A percentile compares a stretch with the other conserved stretches of the same genome.
These are phyloP conservation scores for Corythornis madagascariensis DNA, from an alignment of 2,113 vertebrate genomes.

Conservation along the genomic window DNA sequence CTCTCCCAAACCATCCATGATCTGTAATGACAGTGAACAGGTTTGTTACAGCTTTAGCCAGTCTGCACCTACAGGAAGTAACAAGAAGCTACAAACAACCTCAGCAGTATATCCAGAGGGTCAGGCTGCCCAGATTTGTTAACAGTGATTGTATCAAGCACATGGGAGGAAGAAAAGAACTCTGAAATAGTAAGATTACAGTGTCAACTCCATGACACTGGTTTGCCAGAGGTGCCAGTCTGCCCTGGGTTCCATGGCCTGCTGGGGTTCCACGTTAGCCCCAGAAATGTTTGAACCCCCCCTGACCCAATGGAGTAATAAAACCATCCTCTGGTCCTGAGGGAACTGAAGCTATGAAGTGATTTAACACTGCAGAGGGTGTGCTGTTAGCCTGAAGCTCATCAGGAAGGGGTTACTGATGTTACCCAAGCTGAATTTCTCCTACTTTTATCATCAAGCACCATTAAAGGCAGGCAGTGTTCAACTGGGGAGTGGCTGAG, in stretches of 20 bases:
- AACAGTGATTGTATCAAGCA: not conserved
- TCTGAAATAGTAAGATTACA: not conserved
- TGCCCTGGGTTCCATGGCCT: not conserved
- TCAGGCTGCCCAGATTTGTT: not conserved
- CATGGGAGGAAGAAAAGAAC: not conserved
- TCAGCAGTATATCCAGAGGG: not conserved
- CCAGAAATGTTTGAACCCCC: not conserved
- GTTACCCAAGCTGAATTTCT: not conserved
- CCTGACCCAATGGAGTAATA: not conserved
- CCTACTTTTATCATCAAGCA: not conserved
- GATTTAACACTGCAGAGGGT: not conserved
- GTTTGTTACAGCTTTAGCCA: not conserved
- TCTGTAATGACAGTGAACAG: constrained; percentile 73
- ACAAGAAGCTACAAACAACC: not conserved
- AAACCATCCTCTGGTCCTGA: fast-evolving
- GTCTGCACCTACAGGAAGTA: not conserved
- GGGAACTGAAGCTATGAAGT: not conserved
- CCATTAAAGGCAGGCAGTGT: not conserved
- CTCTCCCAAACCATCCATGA: constrained; percentile 92
- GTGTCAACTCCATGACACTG: not conserved
- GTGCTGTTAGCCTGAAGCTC: not conserved
- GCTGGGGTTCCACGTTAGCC: not conserved
- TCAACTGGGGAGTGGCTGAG: not conserved
- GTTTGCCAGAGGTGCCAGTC: fast-evolving
- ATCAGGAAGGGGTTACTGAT: not conserved